A percentile compares a stretch with the other conserved stretches of the same genome.
Evolutionary conservation across 2,888 invertebrate genomes (phyloP).

Genomic region (Prenolepis imparis): DNA sequence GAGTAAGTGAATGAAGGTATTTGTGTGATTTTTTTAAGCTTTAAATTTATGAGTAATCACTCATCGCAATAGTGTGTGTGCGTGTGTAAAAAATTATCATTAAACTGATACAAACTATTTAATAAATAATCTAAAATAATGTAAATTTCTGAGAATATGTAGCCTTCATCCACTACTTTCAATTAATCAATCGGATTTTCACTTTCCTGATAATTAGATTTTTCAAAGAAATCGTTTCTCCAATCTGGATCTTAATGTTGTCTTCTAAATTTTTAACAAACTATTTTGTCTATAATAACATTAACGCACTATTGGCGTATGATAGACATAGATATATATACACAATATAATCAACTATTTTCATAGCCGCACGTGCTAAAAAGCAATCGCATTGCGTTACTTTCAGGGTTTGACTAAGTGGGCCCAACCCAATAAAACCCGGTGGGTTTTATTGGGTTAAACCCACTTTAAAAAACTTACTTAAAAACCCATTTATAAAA

Average conservation of each 20-base stretch:
- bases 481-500: too few species aligned
- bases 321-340: constrained; percentile 21
- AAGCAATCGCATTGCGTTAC: constrained; percentile 19
- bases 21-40: neutral
- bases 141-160: neutral
- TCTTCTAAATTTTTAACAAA: constrained; percentile 30
- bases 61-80: neutral
- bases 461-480: too few species aligned
- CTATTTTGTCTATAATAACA: constrained; percentile 33
- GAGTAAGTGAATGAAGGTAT: constrained; percentile 31
- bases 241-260: constrained; percentile 2
- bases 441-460: too few species aligned
- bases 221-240: neutral
- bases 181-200: neutral
- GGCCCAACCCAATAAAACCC: too few species aligned
- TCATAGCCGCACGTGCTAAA: constrained; percentile 14
- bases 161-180: constrained; percentile 30
- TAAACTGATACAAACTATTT: neutral
- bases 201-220: neutral
- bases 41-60: neutral
- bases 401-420: too few species aligned
- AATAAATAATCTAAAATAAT: constrained; percentile 11
- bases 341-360: constrained; percentile 32
- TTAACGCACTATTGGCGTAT: constrained; percentile 27
- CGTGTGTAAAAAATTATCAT: neutral